Base-by-base conservation (phyloP, 2,113 vertebrate species). In the Gobius niger region DNA sequence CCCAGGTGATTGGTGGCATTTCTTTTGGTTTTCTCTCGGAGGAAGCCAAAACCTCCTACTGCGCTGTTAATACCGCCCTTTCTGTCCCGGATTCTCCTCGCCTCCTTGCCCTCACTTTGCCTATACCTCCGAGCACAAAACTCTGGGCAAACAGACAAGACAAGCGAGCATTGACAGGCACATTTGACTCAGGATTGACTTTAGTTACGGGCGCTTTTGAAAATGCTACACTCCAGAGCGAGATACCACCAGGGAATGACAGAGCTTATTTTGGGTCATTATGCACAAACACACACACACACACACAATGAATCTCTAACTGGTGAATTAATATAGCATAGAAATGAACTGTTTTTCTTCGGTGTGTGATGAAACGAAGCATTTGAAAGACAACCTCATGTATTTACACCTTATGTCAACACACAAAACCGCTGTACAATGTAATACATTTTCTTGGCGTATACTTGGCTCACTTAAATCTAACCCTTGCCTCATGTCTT, bases 41-140 rank as follows among this genome's bases (percentile, higher is more conserved):
- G 75, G 72, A 80, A 74, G 56, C 50, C 50, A 67, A 69, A 47
- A 24, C 59, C 67, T 73, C 82, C 77, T 57, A 61, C 70, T 75
- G 74, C 47, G 76, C 57, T 56, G 52, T 64, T 40, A 51, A 9
- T 46, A 44, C 70, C 80, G 65, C 77, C 67, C 71, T 51, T 63
- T 72, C 73, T 76, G 77, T 77, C 79, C 75, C 75, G 66, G 54
- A 65, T 73, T 82, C 67, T 67, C 65, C 73, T 74, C 59, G 49
- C 59, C 24, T 53, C 62, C 63, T 50, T 83, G 80, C 73, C 72
- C 73, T 76, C 24, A 59, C 69, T 52, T 50, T n/a, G 24, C 53
- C 47, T 44, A 34, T 34, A 63, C 5, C 19, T 19, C n/a, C 4
- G 16, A 15, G 54, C 44, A 10, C 24, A 50, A 0, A 44, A 77